A percentile compares a stretch with the other conserved stretches of the same genome.
phyloP scores from a whole-genome alignment of 2,113 vertebrate species.

The Leucosticte australis region DNA sequence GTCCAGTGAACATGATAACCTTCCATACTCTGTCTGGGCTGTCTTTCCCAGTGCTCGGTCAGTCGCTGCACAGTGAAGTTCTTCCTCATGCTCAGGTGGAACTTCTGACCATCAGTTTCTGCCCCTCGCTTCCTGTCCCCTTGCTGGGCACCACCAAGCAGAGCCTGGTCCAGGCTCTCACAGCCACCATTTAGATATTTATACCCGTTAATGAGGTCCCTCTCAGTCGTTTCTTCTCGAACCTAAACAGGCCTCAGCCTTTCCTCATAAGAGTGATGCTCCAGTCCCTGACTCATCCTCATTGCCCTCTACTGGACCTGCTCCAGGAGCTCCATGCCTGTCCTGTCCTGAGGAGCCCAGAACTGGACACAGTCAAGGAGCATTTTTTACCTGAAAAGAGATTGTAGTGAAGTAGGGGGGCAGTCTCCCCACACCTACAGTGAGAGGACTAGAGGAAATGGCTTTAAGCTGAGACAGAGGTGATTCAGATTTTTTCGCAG shows the following conservation, averaged over 20 bases:
- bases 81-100: not conserved
- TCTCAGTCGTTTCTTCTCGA: rapidly evolving
- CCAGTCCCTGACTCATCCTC: too few relatives aligned
- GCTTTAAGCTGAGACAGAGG: not conserved
- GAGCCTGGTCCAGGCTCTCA: not conserved
- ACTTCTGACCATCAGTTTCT: not conserved
- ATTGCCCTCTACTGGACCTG: not conserved
- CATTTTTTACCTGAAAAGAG: not conserved
- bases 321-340: not conserved
- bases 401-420: not conserved
- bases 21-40: rapidly evolving
- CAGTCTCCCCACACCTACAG: not conserved
- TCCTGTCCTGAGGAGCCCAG: not conserved
- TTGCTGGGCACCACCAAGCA: not conserved
- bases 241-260: not conserved
- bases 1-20: not conserved
- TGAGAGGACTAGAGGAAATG: not conserved
- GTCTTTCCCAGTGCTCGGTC: not conserved
- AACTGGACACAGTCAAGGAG: not conserved
- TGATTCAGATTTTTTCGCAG: not conserved
- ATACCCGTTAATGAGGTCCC: too few relatives aligned
- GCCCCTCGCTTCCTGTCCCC: rapidly evolving
- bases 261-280: not conserved
- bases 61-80: not conserved
- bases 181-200: rapidly evolving